These are phyloP conservation scores for Zosterops hypoxanthus DNA, from an alignment of 2,113 vertebrate genomes.

Conservation along the genomic window DNA sequence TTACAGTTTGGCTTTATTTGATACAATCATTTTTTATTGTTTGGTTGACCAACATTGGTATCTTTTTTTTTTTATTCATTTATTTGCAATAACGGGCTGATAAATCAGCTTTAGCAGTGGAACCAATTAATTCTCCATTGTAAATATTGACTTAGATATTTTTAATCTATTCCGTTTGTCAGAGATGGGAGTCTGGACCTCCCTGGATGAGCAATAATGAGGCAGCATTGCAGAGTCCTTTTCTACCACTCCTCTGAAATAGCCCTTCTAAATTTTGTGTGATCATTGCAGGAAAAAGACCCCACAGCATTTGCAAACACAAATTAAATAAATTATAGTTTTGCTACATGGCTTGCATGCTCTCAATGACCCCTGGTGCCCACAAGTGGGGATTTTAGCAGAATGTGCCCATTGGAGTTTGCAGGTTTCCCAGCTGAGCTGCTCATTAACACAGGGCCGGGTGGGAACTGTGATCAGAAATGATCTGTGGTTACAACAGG, in stretches of 20 bases:
- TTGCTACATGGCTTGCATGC: not conserved
- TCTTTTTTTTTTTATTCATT: not conserved
- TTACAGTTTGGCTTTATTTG: constrained; percentile 8
- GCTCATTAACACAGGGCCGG: not conserved
- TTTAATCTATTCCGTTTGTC: not conserved
- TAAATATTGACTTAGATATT: constrained; percentile 21
- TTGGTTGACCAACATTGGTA: not conserved
- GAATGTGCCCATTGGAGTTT: not conserved
- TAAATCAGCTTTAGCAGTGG: not conserved
- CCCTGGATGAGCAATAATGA: not conserved
- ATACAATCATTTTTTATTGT: not conserved
- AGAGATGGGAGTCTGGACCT: not conserved
- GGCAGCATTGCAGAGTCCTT: not conserved
- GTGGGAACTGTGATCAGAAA: not conserved
- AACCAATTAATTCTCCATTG: constrained; percentile 24
- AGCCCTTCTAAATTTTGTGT: not conserved
- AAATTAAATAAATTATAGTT: not conserved
- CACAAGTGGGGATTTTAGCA: not conserved
- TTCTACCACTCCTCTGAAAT: not conserved
- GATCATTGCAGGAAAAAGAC: not conserved
- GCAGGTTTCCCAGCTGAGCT: not conserved
- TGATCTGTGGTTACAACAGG: not conserved
- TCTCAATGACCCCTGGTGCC: not conserved
- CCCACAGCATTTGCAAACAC: not conserved
- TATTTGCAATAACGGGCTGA: not conserved